Conservation (phyloP, 2,113 vertebrate genomes). For the Mastomys coucha region DNA sequence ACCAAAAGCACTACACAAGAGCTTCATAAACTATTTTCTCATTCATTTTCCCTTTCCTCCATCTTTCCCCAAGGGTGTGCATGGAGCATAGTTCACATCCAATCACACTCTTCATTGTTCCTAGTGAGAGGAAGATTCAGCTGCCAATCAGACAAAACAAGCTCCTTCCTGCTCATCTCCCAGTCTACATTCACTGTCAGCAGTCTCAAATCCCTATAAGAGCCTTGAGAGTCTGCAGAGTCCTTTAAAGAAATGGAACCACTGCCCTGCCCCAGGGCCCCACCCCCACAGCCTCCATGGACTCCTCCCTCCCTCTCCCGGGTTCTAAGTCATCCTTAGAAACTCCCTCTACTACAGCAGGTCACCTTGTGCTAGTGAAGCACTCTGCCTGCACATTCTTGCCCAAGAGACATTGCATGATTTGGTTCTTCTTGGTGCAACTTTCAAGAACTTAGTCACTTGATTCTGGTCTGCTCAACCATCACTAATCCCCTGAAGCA, state of each 20-base stretch:
- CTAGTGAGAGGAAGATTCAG: background rate
- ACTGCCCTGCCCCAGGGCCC: background rate
- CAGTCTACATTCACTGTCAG: background rate
- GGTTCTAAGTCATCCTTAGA: background rate
- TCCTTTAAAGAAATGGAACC: background rate
- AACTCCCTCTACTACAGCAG: background rate
- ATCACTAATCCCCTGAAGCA: accelerated
- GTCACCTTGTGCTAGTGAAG: background rate
- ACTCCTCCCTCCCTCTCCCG: too few species aligned
- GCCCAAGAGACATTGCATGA: accelerated
- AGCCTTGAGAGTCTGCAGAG: background rate
- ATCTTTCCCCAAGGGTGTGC: background rate
- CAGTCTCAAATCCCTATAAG: background rate
- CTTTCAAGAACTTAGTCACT: background rate
- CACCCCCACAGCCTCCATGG: background rate
- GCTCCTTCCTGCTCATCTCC: too few species aligned
- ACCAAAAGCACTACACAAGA: background rate
- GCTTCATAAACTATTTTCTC: background rate
- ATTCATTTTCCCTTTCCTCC: background rate
- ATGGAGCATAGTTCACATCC: background rate
- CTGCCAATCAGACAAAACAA: background rate
- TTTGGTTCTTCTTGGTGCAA: background rate
- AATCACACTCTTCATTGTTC: background rate
- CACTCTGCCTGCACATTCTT: background rate
- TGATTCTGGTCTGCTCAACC: background rate